Evolutionary conservation across 2,113 vertebrate genomes (phyloP), one percentile per base, ranked within the genome.

Genomic region (Phycodurus eques): DNA sequence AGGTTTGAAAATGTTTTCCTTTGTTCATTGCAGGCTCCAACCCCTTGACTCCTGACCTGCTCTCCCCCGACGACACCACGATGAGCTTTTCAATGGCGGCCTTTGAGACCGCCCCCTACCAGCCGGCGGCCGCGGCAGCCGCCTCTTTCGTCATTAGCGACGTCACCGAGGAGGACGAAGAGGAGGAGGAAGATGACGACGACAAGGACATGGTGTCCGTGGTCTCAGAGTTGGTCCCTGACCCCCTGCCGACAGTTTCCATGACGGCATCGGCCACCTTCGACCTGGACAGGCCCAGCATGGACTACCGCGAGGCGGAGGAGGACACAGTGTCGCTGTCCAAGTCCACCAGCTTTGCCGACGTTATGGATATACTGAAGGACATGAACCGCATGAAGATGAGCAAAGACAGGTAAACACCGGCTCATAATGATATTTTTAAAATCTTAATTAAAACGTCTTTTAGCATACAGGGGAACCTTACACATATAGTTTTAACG

Each of bases 101-200:
- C n/a, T 99, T 97, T 2, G 98, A 96, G 79, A 67, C 83, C 0
- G 82, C 72, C 4, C 90, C 96, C 80, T 97, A 94, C 91, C 97
- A 96, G 79, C 95, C 96, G 0, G 93, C 93, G 39, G 64, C 88
- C 53, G 33, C 82, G 0, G 80, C 86, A 0, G 79, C 82, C 0
- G 98, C 97, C 75, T 98, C 98, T 80, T 99, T 99, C 83, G 97
- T 98, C 88, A 98, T 99, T 87, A 99, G 97, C 47, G 97, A 98
- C 20, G 96, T 98, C 91, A 97, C 96, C 0, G 96, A 98, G 86
- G 95, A 92, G 61, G 89, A 91, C 44, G 95, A 96, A 63, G 94
- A 90, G 67, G 95, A 96, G 73, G 93, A 88, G 0, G 76, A 74
- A 2, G 73, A 82, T 4, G 87, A 85, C 1, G 88, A 89, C 0